A percentile compares a stretch with the other conserved stretches of the same genome.
Evolutionary conservation across 2,888 invertebrate genomes (phyloP).

Genomic region (Tricholauxania praeusta): DNA sequence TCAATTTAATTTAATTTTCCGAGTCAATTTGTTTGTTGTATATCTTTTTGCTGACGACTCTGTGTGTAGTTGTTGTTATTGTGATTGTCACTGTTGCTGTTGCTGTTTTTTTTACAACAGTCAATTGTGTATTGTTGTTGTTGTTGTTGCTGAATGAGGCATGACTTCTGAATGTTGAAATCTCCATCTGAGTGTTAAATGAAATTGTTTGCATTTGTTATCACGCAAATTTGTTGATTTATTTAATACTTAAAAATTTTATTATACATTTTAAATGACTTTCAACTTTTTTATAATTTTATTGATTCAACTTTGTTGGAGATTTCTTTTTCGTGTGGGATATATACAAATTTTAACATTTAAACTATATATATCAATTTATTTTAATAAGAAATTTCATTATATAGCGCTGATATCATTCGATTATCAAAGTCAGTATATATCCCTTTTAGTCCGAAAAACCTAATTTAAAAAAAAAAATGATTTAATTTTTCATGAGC

Average conservation of each 20-base stretch:
- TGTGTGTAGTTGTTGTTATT: conserved; percentile 5
- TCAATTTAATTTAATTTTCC: conserved; percentile 59
- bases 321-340: too few species aligned
- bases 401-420: too few species aligned
- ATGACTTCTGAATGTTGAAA: conserved; percentile 35
- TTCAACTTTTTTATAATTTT: too few species aligned
- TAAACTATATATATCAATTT: too few species aligned
- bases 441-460: too few species aligned
- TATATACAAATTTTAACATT: too few species aligned
- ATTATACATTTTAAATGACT: not conserved
- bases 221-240: conserved; percentile 37
- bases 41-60: conserved; percentile 9
- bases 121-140: conserved; percentile 23
- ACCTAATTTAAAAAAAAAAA: too few species aligned
- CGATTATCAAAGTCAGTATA: too few species aligned
- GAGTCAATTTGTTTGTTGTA: conserved; percentile 52
- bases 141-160: conserved; percentile 31
- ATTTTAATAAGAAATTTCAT: too few species aligned
- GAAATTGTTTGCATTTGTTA: conserved; percentile 35
- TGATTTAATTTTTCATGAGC: too few species aligned
- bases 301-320: too few species aligned
- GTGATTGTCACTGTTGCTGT: conserved; percentile 4
- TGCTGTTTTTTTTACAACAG: conserved; percentile 10
- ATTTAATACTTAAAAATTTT: conserved; percentile 26
- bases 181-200: conserved; percentile 35